Conservation (phyloP, 2,797 vertebrate genomes). For the Microcaecilia unicolor region DNA sequence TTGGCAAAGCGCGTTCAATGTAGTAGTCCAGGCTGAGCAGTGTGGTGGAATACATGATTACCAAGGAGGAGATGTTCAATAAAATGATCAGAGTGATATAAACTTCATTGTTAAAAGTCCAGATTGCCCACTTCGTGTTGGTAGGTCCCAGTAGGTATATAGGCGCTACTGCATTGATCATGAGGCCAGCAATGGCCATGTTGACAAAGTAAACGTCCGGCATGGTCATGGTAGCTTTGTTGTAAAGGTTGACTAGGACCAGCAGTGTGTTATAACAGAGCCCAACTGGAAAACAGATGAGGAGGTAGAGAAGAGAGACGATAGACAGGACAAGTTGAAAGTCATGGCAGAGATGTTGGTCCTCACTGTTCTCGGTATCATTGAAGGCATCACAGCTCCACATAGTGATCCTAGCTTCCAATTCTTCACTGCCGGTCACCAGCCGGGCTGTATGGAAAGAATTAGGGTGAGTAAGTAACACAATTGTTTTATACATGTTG, state of each 20-base stretch:
- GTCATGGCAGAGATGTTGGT: constrained; percentile 78
- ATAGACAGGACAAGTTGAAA: constrained; percentile 80
- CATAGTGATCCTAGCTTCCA: constrained; percentile 67
- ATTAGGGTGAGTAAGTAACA: background rate
- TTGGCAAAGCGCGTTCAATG: constrained; percentile 86
- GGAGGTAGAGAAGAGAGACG: constrained; percentile 86
- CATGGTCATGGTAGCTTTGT: constrained; percentile 93
- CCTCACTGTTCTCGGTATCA: constrained; percentile 60
- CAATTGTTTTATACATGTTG: no score
- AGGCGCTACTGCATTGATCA: constrained; percentile 80
- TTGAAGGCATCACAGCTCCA: constrained; percentile 87
- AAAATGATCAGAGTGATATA: constrained; percentile 88
- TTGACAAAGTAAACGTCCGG: constrained; percentile 96
- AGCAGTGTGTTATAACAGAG: constrained; percentile 86
- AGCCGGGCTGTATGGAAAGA: constrained; percentile 54
- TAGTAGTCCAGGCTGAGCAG: constrained; percentile 94
- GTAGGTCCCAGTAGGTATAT: constrained; percentile 77
- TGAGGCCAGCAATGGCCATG: constrained; percentile 86
- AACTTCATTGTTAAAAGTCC: constrained; percentile 79
- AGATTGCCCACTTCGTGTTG: constrained; percentile 77
- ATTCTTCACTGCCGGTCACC: constrained; percentile 39
- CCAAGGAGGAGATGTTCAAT: constrained; percentile 89
- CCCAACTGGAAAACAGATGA: constrained; percentile 80
- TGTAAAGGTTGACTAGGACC: constrained; percentile 85
- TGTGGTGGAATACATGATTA: constrained; percentile 90